Percentiles rank a stretch among this genome's conserved stretches.
Evolutionary conservation across 2,888 invertebrate species (phyloP).

Genomic region (Ennomos fuscantarius): DNA sequence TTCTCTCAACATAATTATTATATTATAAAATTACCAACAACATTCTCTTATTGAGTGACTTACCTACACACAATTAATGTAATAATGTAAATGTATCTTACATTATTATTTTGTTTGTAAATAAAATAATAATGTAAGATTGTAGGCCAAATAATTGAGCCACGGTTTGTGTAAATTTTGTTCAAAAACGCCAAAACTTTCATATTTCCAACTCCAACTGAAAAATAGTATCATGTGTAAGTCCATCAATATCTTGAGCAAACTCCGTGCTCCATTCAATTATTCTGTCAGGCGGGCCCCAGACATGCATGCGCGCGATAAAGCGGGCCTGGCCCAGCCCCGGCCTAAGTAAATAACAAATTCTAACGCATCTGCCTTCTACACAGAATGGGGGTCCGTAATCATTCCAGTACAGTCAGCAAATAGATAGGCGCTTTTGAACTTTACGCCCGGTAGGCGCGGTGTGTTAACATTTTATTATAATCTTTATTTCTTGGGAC

Average conservation of each 20-base stretch:
- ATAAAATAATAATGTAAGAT: too few relatives aligned
- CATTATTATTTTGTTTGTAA: too few relatives aligned
- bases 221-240: constrained; percentile 22
- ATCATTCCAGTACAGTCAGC: constrained; percentile 47
- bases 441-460: constrained; percentile 25
- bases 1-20: too few relatives aligned
- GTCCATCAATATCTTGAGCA: constrained; percentile 34
- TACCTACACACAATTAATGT: too few relatives aligned
- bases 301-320: constrained; percentile 69
- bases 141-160: too few relatives aligned
- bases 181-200: constrained; percentile 6
- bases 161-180: too few relatives aligned
- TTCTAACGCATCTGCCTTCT: constrained; percentile 73
- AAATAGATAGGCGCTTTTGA: constrained; percentile 43
- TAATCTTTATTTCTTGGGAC: neutral
- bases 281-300: constrained; percentile 59
- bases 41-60: too few relatives aligned
- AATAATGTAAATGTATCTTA: too few relatives aligned
- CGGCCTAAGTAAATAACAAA: constrained; percentile 77
- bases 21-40: too few relatives aligned
- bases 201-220: constrained; percentile 5
- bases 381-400: constrained; percentile 46
- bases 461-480: constrained; percentile 19
- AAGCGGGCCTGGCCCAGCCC: constrained; percentile 49
- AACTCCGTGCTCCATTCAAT: constrained; percentile 51